Conservation (phyloP, 2,888 invertebrate species). For the Formica aserva region DNA sequence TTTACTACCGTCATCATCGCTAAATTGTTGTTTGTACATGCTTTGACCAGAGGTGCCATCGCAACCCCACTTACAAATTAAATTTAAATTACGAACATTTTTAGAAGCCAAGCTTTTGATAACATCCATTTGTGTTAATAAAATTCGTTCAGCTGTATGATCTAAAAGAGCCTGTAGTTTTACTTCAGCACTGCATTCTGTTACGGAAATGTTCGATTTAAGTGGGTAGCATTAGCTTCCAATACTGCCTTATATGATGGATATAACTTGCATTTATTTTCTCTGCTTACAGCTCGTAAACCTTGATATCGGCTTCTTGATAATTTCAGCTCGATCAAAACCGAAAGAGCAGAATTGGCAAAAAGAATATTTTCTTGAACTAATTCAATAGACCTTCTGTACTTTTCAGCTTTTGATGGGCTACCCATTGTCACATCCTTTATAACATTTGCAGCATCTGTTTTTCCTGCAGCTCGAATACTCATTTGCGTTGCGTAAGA, state of each 20-base stretch:
- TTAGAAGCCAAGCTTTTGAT: neutral
- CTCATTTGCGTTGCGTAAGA: constrained; percentile 13
- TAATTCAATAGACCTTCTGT: neutral
- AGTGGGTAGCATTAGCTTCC: neutral
- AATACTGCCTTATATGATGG: neutral
- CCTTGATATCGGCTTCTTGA: neutral
- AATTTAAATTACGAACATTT: neutral
- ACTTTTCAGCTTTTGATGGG: neutral
- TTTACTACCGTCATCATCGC: neutral
- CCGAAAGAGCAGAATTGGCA: neutral
- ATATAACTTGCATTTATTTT: constrained; percentile 13
- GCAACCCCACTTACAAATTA: constrained; percentile 12
- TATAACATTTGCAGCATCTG: neutral
- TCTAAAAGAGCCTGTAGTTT: neutral
- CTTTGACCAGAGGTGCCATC: neutral
- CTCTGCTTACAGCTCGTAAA: neutral
- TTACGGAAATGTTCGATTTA: no score
- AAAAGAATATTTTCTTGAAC: neutral
- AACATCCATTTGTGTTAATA: neutral
- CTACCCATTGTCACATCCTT: constrained; percentile 6
- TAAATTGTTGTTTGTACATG: neutral
- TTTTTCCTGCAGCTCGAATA: constrained; percentile 1
- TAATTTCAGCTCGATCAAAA: neutral
- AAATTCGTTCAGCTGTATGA: neutral
- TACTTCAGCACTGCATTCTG: neutral